Conservation (phyloP, 2,113 vertebrate genomes). For the Aix galericulata region DNA sequence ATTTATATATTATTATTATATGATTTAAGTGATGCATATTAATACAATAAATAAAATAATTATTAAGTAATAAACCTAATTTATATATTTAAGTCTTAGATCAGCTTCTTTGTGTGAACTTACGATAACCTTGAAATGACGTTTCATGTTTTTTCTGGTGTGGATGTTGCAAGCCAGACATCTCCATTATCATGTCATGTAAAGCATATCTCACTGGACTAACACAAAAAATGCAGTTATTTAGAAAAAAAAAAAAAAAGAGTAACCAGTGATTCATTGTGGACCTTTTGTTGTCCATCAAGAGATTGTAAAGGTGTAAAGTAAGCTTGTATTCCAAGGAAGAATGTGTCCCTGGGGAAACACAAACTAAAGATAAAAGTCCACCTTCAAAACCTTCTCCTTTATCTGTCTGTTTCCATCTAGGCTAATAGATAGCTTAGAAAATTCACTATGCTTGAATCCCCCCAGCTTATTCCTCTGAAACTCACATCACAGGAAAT, state of each 20-base stretch:
- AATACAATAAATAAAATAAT: too few species aligned
- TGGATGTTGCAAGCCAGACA: background rate
- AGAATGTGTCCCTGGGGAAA: background rate
- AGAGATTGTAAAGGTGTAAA: background rate
- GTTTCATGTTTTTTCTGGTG: background rate
- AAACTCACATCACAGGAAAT: background rate
- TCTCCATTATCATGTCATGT: background rate
- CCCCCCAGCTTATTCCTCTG: background rate
- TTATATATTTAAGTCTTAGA: background rate
- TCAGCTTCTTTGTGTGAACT: background rate
- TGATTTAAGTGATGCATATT: too few species aligned
- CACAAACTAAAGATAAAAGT: conserved; percentile 15
- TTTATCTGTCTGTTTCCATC: background rate
- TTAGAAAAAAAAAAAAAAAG: background rate
- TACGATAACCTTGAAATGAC: background rate
- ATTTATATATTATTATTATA: too few species aligned
- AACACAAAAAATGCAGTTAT: background rate
- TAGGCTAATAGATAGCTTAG: background rate
- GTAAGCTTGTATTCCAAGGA: background rate
- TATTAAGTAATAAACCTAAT: background rate
- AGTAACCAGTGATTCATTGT: background rate
- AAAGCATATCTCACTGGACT: background rate
- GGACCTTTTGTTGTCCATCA: background rate
- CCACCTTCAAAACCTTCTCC: background rate
- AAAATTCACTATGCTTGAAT: background rate